Evolutionary conservation across 2,888 invertebrate genomes (phyloP), one percentile per base, ranked within the genome.

Genomic region (Lasioglossum pauxillum): DNA sequence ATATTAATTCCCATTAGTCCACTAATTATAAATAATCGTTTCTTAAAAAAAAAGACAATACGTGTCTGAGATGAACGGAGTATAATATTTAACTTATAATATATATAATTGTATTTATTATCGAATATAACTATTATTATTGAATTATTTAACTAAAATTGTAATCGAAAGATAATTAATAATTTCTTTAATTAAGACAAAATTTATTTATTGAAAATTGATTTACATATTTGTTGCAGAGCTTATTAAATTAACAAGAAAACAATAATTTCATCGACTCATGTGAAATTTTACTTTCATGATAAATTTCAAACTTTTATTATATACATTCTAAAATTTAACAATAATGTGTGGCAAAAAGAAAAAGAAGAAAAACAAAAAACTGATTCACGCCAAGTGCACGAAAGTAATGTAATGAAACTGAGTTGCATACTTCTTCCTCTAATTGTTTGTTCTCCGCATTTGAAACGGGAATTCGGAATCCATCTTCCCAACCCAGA

Each of bases 381-480:
- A 79, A 44, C 23, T 69, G 19, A 53, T 75, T n/a, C 31, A 44
- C 5, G 16, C n/a, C 8, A 71, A 41, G 7, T 10, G 35, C 76
- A 75, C 53, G 60, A 78, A 84, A 72, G 31, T 41, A 75, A 69
- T 71, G 5, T 41, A 41, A 41, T 5, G 46, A n/a, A 73, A 74
- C 72, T 77, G 23, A 76, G 49, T 38, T 78, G 90, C 38, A 71
- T 94, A 97, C 96, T 95, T 96, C 95, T 83, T 95, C 94, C 92
- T 97, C 96, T 46, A 97, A 93, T 60, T 92, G 93, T 91, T 95
- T 95, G 93, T 98, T 98, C 92, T 97, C 97, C 71, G 96, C 96
- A 95, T 97, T 97, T 0, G 98, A 98, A 86, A 98, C 96, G 5
- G 98, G 98, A 90, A 98, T 96, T 92, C 97, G 97, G 84, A 97